phyloP scores from a whole-genome alignment of 2,113 vertebrate genomes.

The Engystomops pustulosus region DNA sequence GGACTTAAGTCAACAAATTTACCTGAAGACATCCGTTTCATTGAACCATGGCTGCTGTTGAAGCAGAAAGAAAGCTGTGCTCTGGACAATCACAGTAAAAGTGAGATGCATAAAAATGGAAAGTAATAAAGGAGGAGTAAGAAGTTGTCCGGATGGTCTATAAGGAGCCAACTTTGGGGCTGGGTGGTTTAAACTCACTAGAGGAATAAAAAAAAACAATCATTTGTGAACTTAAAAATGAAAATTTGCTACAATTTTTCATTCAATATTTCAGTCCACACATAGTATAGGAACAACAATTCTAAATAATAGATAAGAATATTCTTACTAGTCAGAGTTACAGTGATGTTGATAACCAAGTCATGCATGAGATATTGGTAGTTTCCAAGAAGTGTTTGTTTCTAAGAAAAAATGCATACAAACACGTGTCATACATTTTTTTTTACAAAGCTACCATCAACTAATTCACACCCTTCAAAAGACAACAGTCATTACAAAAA shows the following conservation, averaged over 20 bases:
- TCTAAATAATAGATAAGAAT: too few species aligned
- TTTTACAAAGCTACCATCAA: too few species aligned
- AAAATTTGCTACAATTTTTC: not conserved
- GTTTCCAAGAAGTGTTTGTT: conserved; percentile 73
- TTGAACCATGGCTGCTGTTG: conserved; percentile 79
- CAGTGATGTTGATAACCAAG: conserved; percentile 67
- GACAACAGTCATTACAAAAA: too few species aligned
- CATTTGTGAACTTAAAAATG: not conserved
- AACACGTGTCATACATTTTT: not conserved
- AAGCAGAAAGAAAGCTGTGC: conserved; percentile 72
- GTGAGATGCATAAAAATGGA: conserved; percentile 77
- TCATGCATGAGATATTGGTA: conserved; percentile 75
- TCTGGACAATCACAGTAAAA: conserved; percentile 74
- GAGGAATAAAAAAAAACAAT: conserved; percentile 46
- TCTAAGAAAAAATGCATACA: conserved; percentile 62
- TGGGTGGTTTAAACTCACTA: conserved; percentile 78
- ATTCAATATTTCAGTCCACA: too few species aligned
- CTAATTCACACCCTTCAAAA: too few species aligned
- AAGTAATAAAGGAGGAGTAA: conserved; percentile 77
- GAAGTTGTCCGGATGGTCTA: conserved; percentile 73
- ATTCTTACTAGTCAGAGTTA: conserved; percentile 76
- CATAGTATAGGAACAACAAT: too few species aligned
- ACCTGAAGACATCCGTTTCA: conserved; percentile 64
- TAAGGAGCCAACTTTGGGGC: conserved; percentile 75
- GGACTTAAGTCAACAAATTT: not conserved